Percentiles rank a stretch among this genome's conserved stretches.
Conservation (phyloP, 2,113 vertebrate species). For the Chrysochloris asiatica region DNA sequence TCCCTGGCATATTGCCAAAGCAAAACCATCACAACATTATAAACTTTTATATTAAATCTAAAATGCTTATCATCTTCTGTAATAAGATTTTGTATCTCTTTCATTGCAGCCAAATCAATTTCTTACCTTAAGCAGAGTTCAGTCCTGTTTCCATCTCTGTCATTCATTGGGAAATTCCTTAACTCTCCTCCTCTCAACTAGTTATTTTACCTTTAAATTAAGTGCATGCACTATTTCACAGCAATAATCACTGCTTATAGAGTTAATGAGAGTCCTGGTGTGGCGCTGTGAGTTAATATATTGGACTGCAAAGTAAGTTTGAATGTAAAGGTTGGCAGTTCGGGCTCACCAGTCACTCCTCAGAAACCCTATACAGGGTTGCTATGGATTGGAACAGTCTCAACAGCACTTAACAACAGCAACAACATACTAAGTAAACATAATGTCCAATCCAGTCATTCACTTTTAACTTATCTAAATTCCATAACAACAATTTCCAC, state of each 20-base stretch:
- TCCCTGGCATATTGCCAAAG: not conserved
- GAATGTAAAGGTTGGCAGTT: no score
- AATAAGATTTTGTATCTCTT: not conserved
- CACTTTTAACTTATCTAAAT: not conserved
- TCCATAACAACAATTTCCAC: not conserved
- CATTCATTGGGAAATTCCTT: not conserved
- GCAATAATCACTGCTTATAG: no score
- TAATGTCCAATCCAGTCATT: not conserved
- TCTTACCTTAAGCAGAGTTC: not conserved
- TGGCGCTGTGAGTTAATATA: no score
- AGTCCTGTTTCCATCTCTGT: not conserved
- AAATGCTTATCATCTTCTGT: not conserved
- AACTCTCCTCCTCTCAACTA: not conserved
- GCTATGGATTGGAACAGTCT: no score
- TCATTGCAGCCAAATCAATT: not conserved
- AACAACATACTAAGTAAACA: not conserved
- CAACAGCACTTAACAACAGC: no score
- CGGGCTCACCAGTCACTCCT: no score
- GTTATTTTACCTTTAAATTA: not conserved
- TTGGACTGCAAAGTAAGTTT: no score
- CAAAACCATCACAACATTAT: not conserved
- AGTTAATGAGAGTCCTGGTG: no score
- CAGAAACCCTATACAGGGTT: no score
- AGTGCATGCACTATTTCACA: not conserved
- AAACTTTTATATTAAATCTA: not conserved